Evolutionary conservation across 2,888 invertebrate genomes (phyloP).

Genomic region (Fissipunctia ypsillon): DNA sequence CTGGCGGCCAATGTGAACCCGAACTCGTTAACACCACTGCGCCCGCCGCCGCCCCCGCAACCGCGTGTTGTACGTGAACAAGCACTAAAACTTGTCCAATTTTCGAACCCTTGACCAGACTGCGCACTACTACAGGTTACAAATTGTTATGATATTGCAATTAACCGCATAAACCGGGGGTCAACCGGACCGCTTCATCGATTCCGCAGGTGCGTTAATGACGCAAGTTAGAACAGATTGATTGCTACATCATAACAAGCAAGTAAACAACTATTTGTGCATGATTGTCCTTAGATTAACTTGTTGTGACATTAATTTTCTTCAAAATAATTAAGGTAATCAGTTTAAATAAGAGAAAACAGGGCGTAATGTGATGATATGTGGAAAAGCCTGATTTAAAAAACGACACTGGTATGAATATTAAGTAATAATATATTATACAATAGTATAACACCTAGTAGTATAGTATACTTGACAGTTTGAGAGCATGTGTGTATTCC

Average conservation of each 20-base stretch:
- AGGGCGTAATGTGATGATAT: neutral
- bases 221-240: slow-evolving; percentile 55
- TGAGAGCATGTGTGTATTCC: no score
- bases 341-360: neutral
- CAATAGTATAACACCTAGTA: no score
- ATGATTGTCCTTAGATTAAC: slow-evolving; percentile 4
- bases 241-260: slow-evolving; percentile 55
- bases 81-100: no score
- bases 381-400: neutral
- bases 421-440: neutral
- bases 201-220: slow-evolving; percentile 60
- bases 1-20: no score
- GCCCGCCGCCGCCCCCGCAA: no score
- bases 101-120: neutral
- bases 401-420: neutral
- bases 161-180: slow-evolving; percentile 43
- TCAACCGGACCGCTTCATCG: slow-evolving; percentile 56
- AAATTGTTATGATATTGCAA: slow-evolving; percentile 38
- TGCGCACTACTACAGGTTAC: neutral
- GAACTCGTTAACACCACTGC: no score
- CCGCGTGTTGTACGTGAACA: no score
- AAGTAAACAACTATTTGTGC: slow-evolving; percentile 23
- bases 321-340: slow-evolving; percentile 23
- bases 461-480: no score
- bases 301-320: slow-evolving; percentile 46